These are phyloP conservation scores for Archips xylosteana DNA, from an alignment of 2,888 invertebrate species.

Conservation along the genomic window DNA sequence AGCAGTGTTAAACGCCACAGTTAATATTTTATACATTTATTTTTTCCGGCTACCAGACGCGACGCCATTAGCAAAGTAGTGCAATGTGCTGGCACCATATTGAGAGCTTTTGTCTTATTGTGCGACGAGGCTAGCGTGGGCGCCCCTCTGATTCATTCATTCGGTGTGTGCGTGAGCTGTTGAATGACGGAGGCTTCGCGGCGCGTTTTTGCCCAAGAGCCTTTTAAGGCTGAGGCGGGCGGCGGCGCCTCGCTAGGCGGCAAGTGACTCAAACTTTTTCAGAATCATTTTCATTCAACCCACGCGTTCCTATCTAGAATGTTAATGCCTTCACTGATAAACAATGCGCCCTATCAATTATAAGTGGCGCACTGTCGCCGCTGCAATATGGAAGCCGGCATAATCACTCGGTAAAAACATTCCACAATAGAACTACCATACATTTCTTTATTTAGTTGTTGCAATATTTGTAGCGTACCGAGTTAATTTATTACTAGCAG, in stretches of 20 bases:
- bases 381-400: not conserved
- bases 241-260: conserved; percentile 36
- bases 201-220: conserved; percentile 45
- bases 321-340: conserved; percentile 4
- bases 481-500: conserved; percentile 53
- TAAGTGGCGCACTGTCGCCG: conserved; percentile 6
- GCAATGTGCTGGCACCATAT: conserved; percentile 59
- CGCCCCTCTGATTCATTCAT: conserved; percentile 77
- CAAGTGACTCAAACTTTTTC: conserved; percentile 15
- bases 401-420: conserved; percentile 18
- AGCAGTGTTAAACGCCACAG: conserved; percentile 17
- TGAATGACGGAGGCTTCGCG: conserved; percentile 62
- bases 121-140: conserved; percentile 65
- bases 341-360: conserved; percentile 1
- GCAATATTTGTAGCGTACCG: conserved; percentile 21
- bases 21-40: conserved; percentile 28
- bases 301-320: conserved; percentile 12
- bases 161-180: conserved; percentile 72
- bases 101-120: conserved; percentile 74
- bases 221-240: conserved; percentile 45
- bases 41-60: conserved; percentile 21
- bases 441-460: conserved; percentile 10
- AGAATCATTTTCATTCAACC: conserved; percentile 14
- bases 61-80: conserved; percentile 41
- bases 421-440: not conserved